Evolutionary conservation across 1,140 invertebrate species (phyloP), one percentile per base, ranked within the genome.

Genomic region (Chelonus insularis): DNA sequence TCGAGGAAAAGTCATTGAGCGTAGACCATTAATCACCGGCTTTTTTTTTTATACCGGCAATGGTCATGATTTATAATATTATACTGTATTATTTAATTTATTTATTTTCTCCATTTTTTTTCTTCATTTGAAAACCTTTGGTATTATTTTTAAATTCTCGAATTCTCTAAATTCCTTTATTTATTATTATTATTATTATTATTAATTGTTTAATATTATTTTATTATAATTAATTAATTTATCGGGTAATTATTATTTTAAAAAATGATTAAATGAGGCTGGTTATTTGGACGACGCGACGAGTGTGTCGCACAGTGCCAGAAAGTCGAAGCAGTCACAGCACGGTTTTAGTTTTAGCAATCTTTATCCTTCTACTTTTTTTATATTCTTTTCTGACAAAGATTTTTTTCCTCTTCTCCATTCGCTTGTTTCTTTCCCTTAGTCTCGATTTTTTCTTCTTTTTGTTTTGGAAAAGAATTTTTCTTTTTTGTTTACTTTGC

Each of bases 401-500:
- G n/a, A n/a, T n/a, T n/a, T n/a, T n/a, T n/a, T n/a, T n/a, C n/a
- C n/a, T n/a, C n/a, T n/a, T n/a, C n/a, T n/a, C n/a, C n/a, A n/a
- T n/a, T 60, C 43, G 34, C 20, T 12, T 36, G 29, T 39, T 51
- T 37, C 18, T 14, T 47, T 32, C 29, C 25, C 16, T 5, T 18
- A 5, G 8, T 39, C 5, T 25, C 18, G n/a, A 43, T 47, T 21
- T 16, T 23, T 57, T 36, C 34, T 57, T 43, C 56, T 43, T 41
- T 21, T 62, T 55, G 34, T 41, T 20, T 59, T 54, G 21, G 12
- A n/a, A 23, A 4, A 16, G 32, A 32, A 23, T 36, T 60, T 60
- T 48, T 16, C 11, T 18, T 11, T 36, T 8, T 16, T 41, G 8
- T 45, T 41, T 89, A 91, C 82, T 91, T 89, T 73, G 91, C 91